phyloP scores from a whole-genome alignment of 2,888 invertebrate species.

The Idaea straminata region DNA sequence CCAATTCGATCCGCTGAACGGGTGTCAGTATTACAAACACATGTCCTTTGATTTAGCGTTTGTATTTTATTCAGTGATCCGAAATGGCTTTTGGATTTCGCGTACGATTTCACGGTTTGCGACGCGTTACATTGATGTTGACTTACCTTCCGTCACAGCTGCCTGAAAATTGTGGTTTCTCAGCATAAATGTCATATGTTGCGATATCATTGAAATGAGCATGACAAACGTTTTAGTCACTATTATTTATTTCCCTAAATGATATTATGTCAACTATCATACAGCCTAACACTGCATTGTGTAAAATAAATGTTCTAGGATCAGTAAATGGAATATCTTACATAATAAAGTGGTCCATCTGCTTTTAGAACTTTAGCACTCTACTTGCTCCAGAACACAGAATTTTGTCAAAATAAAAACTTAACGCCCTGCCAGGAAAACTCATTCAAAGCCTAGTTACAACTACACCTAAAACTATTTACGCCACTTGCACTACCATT shows the following conservation, averaged over 20 bases:
- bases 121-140: conserved; percentile 79
- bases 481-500: too few relatives aligned
- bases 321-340: too few relatives aligned
- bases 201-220: conserved; percentile 22
- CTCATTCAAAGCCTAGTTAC: too few relatives aligned
- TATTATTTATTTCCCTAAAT: conserved; percentile 19
- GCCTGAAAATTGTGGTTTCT: conserved; percentile 53
- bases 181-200: conserved; percentile 27
- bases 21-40: conserved; percentile 78
- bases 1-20: conserved; percentile 73
- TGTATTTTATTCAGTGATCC: conserved; percentile 54
- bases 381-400: too few relatives aligned
- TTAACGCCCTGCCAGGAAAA: too few relatives aligned
- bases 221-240: conserved; percentile 15
- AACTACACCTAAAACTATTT: too few relatives aligned
- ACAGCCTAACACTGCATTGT: neutral
- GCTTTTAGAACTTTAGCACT: too few relatives aligned
- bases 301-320: neutral
- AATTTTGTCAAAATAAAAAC: too few relatives aligned
- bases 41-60: conserved; percentile 71
- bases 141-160: conserved; percentile 80
- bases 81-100: conserved; percentile 74
- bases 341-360: too few relatives aligned
- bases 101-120: conserved; percentile 70
- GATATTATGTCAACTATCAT: neutral